A percentile compares a stretch with the other conserved stretches of the same genome.
Evolutionary conservation across 2,113 vertebrate genomes (phyloP).

Genomic region (Menura novaehollandiae): DNA sequence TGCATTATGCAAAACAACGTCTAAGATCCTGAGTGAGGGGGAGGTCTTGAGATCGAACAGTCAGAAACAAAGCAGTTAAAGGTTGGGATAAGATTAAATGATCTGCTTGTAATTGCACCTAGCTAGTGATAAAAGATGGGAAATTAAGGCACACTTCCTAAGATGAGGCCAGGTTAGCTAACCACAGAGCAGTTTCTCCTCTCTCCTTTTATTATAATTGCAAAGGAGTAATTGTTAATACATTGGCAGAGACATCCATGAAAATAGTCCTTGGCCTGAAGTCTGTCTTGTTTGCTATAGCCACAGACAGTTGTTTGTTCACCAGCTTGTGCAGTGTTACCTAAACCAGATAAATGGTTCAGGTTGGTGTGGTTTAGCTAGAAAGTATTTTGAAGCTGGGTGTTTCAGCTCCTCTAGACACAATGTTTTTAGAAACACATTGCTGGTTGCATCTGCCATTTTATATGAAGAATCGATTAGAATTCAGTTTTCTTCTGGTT

Average conservation of each 20-base stretch:
- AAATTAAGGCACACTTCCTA: rapidly evolving
- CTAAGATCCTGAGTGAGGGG: neutral
- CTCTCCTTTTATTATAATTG: neutral
- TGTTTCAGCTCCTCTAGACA: neutral
- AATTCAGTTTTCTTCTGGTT: neutral
- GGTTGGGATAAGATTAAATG: neutral
- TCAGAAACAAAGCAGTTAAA: neutral
- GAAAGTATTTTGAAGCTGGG: neutral
- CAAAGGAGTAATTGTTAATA: neutral
- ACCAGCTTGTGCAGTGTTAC: neutral
- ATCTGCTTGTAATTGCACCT: neutral
- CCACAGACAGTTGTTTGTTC: neutral
- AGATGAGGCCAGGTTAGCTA: neutral
- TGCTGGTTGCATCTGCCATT: neutral
- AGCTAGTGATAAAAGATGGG: neutral
- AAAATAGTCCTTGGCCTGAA: neutral
- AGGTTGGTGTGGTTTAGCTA: neutral
- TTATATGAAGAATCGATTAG: neutral
- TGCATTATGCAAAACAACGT: neutral
- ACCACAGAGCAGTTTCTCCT: neutral
- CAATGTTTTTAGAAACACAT: neutral
- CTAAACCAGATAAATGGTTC: neutral
- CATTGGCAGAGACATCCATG: neutral
- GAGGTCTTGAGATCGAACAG: neutral
- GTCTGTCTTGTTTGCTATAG: neutral